These are phyloP conservation scores for Lysandra coridon DNA, from an alignment of 2,888 invertebrate species.

Conservation along the genomic window DNA sequence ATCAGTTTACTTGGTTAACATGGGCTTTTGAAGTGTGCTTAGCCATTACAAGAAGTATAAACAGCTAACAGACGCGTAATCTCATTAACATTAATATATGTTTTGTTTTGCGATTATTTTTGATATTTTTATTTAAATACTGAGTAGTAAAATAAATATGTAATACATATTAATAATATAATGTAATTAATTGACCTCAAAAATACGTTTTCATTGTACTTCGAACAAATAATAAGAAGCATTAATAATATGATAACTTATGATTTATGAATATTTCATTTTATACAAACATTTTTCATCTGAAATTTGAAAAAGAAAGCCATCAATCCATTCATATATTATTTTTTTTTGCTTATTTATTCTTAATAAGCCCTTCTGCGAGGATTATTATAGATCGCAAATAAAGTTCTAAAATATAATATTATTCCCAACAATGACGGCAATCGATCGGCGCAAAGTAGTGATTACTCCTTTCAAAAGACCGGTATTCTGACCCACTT, in stretches of 20 bases:
- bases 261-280: too few relatives aligned
- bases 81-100: not conserved
- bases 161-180: too few relatives aligned
- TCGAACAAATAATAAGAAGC: too few relatives aligned
- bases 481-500: constrained; percentile 80
- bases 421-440: constrained; percentile 63
- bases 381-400: constrained; percentile 13
- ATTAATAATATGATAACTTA: too few relatives aligned
- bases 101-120: not conserved
- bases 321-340: not conserved
- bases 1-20: constrained; percentile 28
- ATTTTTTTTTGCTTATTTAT: not conserved
- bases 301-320: too few relatives aligned
- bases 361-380: not conserved
- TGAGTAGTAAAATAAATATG: too few relatives aligned
- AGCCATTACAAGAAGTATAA: not conserved
- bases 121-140: not conserved
- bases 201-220: too few relatives aligned
- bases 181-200: too few relatives aligned
- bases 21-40: constrained; percentile 14
- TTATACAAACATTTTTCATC: too few relatives aligned
- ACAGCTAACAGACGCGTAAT: not conserved
- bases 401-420: constrained; percentile 21
- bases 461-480: constrained; percentile 79
- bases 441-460: constrained; percentile 76